Evolutionary conservation across 2,113 vertebrate genomes (phyloP).

Genomic region (Cyanocitta stelleri): DNA sequence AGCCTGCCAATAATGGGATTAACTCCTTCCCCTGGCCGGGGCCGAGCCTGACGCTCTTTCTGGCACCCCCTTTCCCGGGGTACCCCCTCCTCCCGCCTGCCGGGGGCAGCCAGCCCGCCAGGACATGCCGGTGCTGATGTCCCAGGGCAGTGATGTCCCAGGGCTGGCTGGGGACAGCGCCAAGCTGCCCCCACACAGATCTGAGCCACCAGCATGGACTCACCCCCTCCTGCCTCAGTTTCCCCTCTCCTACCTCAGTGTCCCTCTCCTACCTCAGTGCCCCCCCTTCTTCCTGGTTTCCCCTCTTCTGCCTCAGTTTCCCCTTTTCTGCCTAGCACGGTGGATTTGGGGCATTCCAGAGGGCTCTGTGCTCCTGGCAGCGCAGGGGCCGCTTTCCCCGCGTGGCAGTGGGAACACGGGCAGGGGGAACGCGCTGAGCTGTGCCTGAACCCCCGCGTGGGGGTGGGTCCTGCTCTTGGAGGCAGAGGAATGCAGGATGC

Average conservation of each 20-base stretch:
- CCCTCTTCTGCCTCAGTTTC: neutral
- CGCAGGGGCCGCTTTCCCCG: neutral
- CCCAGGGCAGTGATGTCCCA: neutral
- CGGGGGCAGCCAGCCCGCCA: neutral
- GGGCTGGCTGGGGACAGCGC: neutral
- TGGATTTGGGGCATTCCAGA: neutral
- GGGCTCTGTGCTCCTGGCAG: neutral
- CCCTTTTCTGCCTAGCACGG: neutral
- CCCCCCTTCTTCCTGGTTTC: neutral
- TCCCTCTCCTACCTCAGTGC: neutral
- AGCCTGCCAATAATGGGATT: conserved; percentile 57
- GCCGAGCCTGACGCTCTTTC: neutral
- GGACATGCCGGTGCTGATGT: neutral
- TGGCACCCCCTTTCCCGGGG: neutral
- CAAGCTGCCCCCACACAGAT: fast-evolving
- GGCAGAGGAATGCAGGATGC: neutral
- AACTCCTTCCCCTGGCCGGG: conserved; percentile 22
- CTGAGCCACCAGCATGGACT: neutral
- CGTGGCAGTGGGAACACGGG: neutral
- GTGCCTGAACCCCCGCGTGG: neutral
- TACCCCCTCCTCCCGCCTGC: neutral
- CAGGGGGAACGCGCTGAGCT: neutral
- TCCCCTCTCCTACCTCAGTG: too few species aligned
- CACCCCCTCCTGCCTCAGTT: neutral
- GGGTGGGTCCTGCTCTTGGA: neutral